Evolutionary conservation across 1,140 invertebrate species (phyloP).

Genomic region (Chrysopa pallens): DNA sequence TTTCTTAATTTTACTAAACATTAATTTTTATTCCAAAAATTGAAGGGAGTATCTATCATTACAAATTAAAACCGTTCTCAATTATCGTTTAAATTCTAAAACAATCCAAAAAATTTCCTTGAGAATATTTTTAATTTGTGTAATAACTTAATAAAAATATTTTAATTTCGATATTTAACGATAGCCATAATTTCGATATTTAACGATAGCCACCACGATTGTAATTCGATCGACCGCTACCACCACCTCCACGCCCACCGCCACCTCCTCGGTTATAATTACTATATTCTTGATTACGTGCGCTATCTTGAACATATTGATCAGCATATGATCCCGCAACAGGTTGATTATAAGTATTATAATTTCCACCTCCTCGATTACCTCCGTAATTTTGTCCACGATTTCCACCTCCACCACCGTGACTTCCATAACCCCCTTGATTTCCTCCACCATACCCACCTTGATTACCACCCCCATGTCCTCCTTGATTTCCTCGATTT

Average conservation of each 20-base stretch:
- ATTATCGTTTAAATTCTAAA: no score
- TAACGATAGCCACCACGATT: constrained; percentile 13
- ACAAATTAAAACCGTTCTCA: no score
- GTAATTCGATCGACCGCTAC: constrained; percentile 18
- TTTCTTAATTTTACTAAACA: no score
- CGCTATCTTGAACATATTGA: constrained; percentile 20
- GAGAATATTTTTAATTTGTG: no score
- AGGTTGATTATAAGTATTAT: constrained; percentile 13
- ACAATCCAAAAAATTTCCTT: no score
- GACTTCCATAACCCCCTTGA: neutral
- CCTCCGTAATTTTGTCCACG: constrained; percentile 10
- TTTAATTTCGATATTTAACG: no score
- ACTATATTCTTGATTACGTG: constrained; percentile 19
- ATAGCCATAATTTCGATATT: constrained; percentile 1
- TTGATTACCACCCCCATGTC: constrained; percentile 1
- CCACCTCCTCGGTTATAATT: constrained; percentile 4
- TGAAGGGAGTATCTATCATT: no score
- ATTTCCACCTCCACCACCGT: constrained; percentile 5
- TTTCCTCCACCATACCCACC: constrained; percentile 2
- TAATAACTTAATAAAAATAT: no score
- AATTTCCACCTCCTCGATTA: constrained; percentile 12
- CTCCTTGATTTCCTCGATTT: neutral
- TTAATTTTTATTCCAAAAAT: no score
- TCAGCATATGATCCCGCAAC: constrained; percentile 18
- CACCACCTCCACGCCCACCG: constrained; percentile 2